These are phyloP conservation scores for Shargacucullia verbasci DNA, from an alignment of 2,888 invertebrate genomes.

Conservation along the genomic window DNA sequence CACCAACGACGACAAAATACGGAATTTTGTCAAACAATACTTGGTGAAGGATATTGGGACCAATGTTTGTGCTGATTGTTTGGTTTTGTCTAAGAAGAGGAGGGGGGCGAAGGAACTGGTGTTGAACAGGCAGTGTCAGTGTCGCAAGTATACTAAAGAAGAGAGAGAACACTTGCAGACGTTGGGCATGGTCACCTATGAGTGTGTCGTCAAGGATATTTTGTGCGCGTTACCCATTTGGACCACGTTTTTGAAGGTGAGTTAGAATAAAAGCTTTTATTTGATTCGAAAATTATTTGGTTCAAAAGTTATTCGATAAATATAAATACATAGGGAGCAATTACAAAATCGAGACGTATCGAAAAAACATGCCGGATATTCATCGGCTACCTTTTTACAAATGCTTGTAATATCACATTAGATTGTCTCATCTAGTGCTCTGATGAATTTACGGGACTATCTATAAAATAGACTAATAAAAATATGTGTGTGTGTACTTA, in stretches of 20 bases:
- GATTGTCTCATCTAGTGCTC: too few relatives aligned
- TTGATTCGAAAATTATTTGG: too few relatives aligned
- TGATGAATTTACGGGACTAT: too few relatives aligned
- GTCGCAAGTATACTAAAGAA: conserved; percentile 74
- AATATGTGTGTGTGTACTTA: too few relatives aligned
- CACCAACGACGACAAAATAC: conserved; percentile 92
- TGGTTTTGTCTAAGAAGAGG: conserved; percentile 61
- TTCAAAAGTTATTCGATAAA: too few relatives aligned
- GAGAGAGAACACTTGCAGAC: conserved; percentile 89
- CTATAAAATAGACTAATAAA: too few relatives aligned
- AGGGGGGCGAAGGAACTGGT: conserved; percentile 62
- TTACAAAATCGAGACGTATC: too few relatives aligned
- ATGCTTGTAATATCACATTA: too few relatives aligned
- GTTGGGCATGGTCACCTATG: conserved; percentile 92
- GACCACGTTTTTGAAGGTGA: conserved; percentile 91
- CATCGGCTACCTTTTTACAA: too few relatives aligned
- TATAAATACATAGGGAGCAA: too few relatives aligned
- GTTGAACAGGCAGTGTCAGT: conserved; percentile 66
- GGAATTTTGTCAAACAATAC: conserved; percentile 92
- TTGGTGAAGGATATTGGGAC: conserved; percentile 71
- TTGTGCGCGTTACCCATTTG: conserved; percentile 93
- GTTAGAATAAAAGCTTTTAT: too few relatives aligned
- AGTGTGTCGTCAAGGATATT: conserved; percentile 94
- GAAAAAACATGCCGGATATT: too few relatives aligned
- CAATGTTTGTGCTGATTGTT: conserved; percentile 68